Conservation (phyloP, 1,140 invertebrate species). For the Episyrphus balteatus region DNA sequence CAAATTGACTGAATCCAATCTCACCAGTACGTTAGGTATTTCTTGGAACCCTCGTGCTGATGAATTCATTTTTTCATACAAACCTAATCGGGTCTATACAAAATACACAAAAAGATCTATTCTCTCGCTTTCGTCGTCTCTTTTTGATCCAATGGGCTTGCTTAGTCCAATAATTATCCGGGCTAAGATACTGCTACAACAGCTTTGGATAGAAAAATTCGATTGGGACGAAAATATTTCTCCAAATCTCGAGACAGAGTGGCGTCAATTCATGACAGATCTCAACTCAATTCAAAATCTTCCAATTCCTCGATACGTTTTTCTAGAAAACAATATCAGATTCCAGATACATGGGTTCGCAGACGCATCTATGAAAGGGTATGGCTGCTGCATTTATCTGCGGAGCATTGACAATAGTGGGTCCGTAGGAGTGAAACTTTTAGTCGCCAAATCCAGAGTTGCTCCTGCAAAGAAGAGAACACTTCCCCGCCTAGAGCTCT, state of each 20-base stretch:
- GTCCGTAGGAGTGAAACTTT: not conserved
- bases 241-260: not conserved
- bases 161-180: no score
- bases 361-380: not conserved
- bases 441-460: slow-evolving; percentile 2
- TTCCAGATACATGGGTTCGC: not conserved
- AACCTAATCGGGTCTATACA: not conserved
- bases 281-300: not conserved
- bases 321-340: not conserved
- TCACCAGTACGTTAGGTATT: not conserved
- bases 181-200: no score
- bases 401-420: not conserved
- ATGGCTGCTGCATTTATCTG: slow-evolving; percentile 7
- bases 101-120: slow-evolving; percentile 2
- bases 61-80: not conserved
- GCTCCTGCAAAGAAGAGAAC: not conserved
- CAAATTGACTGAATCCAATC: not conserved
- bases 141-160: no score
- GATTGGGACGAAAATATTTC: slow-evolving; percentile 2
- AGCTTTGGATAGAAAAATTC: slow-evolving; percentile 1
- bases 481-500: no score
- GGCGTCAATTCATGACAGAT: not conserved
- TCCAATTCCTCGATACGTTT: not conserved
- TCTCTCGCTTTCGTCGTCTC: no score
- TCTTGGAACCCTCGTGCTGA: not conserved